Conservation (phyloP, 2,888 invertebrate species). For the Melieria omissa region DNA sequence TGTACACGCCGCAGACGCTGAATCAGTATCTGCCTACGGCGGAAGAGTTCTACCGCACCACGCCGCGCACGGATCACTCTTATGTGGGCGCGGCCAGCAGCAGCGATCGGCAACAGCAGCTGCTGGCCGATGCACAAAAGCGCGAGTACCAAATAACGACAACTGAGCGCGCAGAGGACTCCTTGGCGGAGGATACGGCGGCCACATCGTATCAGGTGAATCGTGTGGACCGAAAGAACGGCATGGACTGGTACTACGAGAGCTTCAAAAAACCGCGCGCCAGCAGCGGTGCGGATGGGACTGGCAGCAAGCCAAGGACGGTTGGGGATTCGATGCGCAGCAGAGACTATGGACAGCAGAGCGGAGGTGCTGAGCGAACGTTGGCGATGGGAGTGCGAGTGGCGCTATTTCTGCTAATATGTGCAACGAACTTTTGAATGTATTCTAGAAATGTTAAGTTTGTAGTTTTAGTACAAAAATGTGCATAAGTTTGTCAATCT, state of each 20-base stretch:
- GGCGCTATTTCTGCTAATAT: neutral
- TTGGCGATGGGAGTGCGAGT: neutral
- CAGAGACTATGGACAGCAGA: neutral
- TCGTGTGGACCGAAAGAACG: constrained; percentile 67
- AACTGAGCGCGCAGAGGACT: constrained; percentile 15
- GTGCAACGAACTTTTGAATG: no score
- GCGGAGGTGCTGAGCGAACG: no score
- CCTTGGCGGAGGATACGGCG: constrained; percentile 15
- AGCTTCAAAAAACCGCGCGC: constrained; percentile 71
- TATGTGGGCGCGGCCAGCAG: constrained; percentile 41
- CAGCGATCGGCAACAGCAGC: constrained; percentile 38
- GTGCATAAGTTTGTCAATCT: no score
- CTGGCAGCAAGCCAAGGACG: constrained; percentile 8
- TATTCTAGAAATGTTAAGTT: neutral
- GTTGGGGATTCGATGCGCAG: neutral
- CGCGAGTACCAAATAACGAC: constrained; percentile 30
- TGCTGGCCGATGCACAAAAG: constrained; percentile 54
- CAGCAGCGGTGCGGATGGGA: constrained; percentile 18
- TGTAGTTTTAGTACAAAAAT: neutral
- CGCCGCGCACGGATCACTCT: constrained; percentile 50
- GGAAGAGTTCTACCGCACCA: constrained; percentile 64
- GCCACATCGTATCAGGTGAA: constrained; percentile 35
- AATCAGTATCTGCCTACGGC: constrained; percentile 61
- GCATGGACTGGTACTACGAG: constrained; percentile 87
- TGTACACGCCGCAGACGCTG: constrained; percentile 61